A percentile compares a stretch with the other conserved stretches of the same genome.
phyloP scores from a whole-genome alignment of 2,888 invertebrate species.

The Phania funesta region DNA sequence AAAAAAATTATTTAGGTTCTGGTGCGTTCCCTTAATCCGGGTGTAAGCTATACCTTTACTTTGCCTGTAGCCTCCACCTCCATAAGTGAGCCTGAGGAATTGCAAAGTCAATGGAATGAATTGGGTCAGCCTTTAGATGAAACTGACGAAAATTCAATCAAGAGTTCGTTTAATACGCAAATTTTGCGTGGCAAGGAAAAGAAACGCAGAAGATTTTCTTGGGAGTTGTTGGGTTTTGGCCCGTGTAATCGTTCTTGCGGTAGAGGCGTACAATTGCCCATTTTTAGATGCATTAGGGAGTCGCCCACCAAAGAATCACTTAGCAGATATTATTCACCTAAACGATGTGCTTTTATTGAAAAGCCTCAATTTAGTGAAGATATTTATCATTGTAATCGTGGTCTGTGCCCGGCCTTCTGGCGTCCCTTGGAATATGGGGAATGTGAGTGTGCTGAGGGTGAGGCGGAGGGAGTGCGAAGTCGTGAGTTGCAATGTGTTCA shows the following conservation, averaged over 20 bases:
- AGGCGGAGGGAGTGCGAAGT: constrained; percentile 84
- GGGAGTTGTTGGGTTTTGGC: constrained; percentile 89
- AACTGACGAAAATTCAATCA: constrained; percentile 70
- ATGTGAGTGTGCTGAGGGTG: constrained; percentile 85
- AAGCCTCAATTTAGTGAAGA: constrained; percentile 83
- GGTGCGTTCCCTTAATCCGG: constrained; percentile 90
- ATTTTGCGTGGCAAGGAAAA: constrained; percentile 76
- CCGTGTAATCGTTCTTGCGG: constrained; percentile 91
- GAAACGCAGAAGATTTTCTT: constrained; percentile 82
- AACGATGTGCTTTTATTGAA: constrained; percentile 84
- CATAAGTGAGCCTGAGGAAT: constrained; percentile 78
- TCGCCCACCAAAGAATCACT: constrained; percentile 83
- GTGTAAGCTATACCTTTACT: constrained; percentile 92
- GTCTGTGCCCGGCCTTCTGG: constrained; percentile 92
- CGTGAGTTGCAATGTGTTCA: constrained; percentile 86
- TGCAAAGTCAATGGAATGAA: constrained; percentile 77
- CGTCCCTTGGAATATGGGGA: constrained; percentile 86
- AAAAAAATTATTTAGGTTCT: constrained; percentile 83
- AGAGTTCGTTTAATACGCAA: constrained; percentile 56
- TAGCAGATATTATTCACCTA: constrained; percentile 84
- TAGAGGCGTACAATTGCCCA: constrained; percentile 80
- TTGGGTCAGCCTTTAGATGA: constrained; percentile 74
- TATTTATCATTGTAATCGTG: constrained; percentile 85
- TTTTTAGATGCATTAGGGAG: constrained; percentile 84
- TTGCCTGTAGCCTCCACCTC: constrained; percentile 83